Percentiles rank a stretch among this genome's conserved stretches.
Evolutionary conservation across 2,797 vertebrate species (phyloP).

Genomic region (Dicrostonyx torquatus): DNA sequence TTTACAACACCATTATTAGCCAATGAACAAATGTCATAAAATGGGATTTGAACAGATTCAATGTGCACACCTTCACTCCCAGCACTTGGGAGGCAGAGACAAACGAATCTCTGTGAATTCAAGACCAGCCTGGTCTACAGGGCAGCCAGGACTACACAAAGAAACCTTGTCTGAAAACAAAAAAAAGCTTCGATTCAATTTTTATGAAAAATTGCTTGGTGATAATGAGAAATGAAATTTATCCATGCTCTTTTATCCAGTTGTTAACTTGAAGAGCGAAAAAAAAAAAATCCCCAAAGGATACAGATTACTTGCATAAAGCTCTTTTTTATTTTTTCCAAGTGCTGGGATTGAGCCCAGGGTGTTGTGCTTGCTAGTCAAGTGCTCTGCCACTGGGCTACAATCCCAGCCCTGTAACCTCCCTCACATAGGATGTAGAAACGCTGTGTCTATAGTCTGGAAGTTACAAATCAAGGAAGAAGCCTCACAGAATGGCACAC

Average conservation of each 20-base stretch:
- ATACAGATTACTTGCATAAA: not conserved
- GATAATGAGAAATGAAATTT: conserved; percentile 34
- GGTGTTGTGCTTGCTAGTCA: not conserved
- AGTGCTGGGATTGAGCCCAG: not conserved
- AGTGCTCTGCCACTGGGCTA: not conserved
- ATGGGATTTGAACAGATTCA: conserved; percentile 8
- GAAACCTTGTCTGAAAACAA: not conserved
- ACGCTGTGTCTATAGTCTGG: not conserved
- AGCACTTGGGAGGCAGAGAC: not conserved
- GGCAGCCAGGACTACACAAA: not conserved
- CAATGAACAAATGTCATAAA: conserved; percentile 51
- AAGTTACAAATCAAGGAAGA: not conserved
- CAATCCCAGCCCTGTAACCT: not conserved
- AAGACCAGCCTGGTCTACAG: not conserved
- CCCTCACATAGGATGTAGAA: not conserved
- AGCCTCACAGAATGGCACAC: not conserved
- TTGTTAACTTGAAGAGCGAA: not conserved
- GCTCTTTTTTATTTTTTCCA: not conserved
- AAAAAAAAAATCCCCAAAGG: not conserved
- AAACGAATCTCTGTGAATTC: not conserved
- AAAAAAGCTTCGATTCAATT: not conserved
- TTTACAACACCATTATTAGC: not conserved
- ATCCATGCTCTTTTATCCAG: not conserved
- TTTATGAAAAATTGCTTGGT: conserved; percentile 43
- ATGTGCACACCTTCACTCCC: not conserved